A percentile compares a stretch with the other conserved stretches of the same genome.
Conservation (phyloP, 2,797 vertebrate genomes). For the Muraenolepis orangiensis region DNA sequence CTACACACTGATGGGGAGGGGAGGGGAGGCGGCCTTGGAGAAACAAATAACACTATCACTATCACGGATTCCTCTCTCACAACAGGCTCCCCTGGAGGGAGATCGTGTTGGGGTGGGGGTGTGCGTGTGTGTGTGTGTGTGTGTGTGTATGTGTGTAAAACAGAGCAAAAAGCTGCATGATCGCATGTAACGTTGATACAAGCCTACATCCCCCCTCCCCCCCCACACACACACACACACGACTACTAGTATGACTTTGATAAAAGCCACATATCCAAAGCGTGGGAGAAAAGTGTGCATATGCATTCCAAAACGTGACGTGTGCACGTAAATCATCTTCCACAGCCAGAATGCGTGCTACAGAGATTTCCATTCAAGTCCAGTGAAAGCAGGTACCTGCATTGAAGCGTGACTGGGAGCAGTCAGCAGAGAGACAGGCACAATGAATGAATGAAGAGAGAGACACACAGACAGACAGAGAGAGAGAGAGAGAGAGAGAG, state of each 20-base stretch:
- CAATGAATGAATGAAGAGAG: not conserved
- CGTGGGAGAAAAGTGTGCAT: not conserved
- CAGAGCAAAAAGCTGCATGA: conserved; percentile 24
- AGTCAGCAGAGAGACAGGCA: conserved; percentile 12
- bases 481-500: not conserved
- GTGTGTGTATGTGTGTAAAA: not conserved
- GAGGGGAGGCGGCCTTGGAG: conserved; percentile 29
- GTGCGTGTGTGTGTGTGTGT: conserved; percentile 9
- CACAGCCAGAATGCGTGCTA: conserved; percentile 13
- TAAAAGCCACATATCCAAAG: not conserved
- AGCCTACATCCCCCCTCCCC: conserved; percentile 40
- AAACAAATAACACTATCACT: conserved; percentile 49
- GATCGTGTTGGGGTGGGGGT: not conserved
- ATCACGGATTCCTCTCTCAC: conserved; percentile 47
- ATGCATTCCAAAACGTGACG: not conserved
- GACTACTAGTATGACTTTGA: conserved; percentile 5
- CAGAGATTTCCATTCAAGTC: conserved; percentile 31
- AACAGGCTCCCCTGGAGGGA: conserved; percentile 25
- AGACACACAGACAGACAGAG: conserved; percentile 6
- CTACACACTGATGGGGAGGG: conserved; percentile 21
- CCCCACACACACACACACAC: conserved; percentile 9
- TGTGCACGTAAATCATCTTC: not conserved
- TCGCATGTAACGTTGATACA: not conserved
- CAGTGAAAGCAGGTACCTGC: conserved; percentile 34
- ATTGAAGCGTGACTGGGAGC: conserved; percentile 39